Evolutionary conservation across 2,113 vertebrate species (phyloP).

Genomic region (Shinisaurus crocodilurus): DNA sequence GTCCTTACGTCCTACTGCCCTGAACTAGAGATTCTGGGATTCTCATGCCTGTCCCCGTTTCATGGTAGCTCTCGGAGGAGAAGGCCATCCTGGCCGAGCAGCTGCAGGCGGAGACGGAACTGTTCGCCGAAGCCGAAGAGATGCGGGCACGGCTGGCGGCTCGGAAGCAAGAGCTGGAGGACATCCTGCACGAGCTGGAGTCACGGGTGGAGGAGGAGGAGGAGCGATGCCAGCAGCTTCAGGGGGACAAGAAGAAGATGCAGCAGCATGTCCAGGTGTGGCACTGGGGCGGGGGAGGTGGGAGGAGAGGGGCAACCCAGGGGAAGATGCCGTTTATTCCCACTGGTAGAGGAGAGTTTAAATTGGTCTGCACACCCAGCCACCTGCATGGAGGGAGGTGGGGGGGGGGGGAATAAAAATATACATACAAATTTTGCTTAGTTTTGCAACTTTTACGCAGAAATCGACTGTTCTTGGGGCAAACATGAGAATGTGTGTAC

Average conservation of each 20-base stretch:
- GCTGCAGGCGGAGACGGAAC: slow-evolving; percentile 87
- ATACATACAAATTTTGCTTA: neutral
- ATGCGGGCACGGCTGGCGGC: slow-evolving; percentile 82
- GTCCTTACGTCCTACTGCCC: neutral
- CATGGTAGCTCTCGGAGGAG: slow-evolving; percentile 80
- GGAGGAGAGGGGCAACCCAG: no score
- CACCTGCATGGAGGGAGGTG: neutral
- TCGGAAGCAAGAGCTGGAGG: slow-evolving; percentile 86
- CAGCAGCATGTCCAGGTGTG: slow-evolving; percentile 84
- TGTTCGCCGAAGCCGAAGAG: slow-evolving; percentile 88
- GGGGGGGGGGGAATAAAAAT: neutral
- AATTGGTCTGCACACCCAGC: neutral
- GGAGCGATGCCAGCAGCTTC: slow-evolving; percentile 78
- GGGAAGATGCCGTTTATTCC: neutral
- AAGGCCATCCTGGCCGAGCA: slow-evolving; percentile 85
- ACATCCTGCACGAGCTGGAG: slow-evolving; percentile 85
- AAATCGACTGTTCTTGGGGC: neutral
- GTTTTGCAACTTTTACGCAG: neutral
- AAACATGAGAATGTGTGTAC: no score
- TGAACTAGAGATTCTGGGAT: neutral
- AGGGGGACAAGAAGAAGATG: slow-evolving; percentile 84
- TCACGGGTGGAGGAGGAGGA: slow-evolving; percentile 86
- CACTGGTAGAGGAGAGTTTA: neutral
- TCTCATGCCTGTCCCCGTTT: neutral
- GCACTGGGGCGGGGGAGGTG: accelerated